A percentile compares a stretch with the other conserved stretches of the same genome.
Conservation (phyloP, 2,113 vertebrate genomes). For the Scytalopus superciliaris region DNA sequence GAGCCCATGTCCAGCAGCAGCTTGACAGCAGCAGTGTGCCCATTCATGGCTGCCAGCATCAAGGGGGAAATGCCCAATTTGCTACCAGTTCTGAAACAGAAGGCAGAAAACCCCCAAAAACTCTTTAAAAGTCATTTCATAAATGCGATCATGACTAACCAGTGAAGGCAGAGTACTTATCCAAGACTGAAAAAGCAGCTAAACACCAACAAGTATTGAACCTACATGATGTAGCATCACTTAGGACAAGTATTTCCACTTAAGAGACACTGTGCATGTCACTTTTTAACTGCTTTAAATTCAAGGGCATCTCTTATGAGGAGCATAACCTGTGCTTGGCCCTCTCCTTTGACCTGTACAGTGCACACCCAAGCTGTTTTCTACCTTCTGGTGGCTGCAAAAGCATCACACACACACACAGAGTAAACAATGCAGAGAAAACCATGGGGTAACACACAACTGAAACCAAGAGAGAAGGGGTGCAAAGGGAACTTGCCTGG, state of each 20-base stretch:
- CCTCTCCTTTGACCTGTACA: too few relatives aligned
- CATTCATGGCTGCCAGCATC: constrained; percentile 99
- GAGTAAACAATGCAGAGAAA: not conserved
- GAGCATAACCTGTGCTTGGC: fast-evolving
- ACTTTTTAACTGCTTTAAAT: not conserved
- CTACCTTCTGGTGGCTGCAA: not conserved
- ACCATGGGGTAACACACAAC: not conserved
- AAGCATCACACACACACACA: not conserved
- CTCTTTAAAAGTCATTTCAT: not conserved
- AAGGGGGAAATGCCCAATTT: constrained; percentile 98
- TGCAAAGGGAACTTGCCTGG: constrained; percentile 81
- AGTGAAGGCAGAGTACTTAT: not conserved
- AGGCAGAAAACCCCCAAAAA: not conserved
- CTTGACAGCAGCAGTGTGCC: constrained; percentile 96
- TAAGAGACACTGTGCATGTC: fast-evolving
- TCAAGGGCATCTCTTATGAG: not conserved
- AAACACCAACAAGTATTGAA: not conserved
- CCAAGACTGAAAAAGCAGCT: not conserved
- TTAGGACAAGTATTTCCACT: not conserved
- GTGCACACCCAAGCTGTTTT: not conserved
- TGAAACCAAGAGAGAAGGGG: not conserved
- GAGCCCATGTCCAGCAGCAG: constrained; percentile 97
- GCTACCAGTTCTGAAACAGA: constrained; percentile 89
- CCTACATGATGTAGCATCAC: not conserved
- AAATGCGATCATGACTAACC: not conserved